These are phyloP conservation scores for Lepilemur ruficaudatus DNA, from an alignment of 2,797 vertebrate species.

Conservation along the genomic window DNA sequence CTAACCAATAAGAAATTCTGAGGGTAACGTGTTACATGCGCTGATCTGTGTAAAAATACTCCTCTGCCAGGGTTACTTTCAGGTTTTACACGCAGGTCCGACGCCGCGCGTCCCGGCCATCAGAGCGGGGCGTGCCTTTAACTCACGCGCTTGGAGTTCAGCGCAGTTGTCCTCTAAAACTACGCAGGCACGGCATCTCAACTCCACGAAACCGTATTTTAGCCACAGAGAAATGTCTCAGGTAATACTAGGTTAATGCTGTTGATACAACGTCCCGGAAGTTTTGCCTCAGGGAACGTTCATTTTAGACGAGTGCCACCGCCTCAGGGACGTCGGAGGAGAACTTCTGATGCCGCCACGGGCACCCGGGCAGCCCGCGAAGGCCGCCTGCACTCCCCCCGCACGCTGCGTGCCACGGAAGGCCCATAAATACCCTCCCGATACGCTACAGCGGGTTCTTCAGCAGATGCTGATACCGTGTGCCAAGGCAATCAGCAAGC, in stretches of 20 bases:
- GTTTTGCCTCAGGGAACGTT: constrained; percentile 40
- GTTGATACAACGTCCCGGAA: constrained; percentile 37
- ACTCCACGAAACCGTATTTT: constrained; percentile 25
- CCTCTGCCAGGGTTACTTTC: background rate
- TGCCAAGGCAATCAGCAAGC: constrained; percentile 51
- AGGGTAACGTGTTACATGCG: background rate
- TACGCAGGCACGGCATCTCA: background rate
- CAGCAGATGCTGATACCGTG: constrained; percentile 53
- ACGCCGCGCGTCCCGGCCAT: background rate
- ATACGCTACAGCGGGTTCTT: constrained; percentile 44
- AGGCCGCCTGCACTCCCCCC: constrained; percentile 41
- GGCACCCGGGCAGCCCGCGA: constrained; percentile 47
- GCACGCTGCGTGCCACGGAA: constrained; percentile 30
- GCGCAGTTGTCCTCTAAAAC: background rate
- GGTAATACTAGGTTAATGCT: constrained; percentile 27
- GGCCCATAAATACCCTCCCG: constrained; percentile 53
- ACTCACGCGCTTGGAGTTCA: background rate
- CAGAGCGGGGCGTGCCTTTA: background rate
- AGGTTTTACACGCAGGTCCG: background rate
- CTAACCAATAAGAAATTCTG: background rate
- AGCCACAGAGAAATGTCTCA: constrained; percentile 37
- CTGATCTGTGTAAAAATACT: background rate
- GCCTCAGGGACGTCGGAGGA: constrained; percentile 36
- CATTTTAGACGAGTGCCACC: constrained; percentile 32
- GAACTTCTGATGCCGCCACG: constrained; percentile 48